Conservation (phyloP, 2,888 invertebrate genomes). For the Melinaea marsaeus region DNA sequence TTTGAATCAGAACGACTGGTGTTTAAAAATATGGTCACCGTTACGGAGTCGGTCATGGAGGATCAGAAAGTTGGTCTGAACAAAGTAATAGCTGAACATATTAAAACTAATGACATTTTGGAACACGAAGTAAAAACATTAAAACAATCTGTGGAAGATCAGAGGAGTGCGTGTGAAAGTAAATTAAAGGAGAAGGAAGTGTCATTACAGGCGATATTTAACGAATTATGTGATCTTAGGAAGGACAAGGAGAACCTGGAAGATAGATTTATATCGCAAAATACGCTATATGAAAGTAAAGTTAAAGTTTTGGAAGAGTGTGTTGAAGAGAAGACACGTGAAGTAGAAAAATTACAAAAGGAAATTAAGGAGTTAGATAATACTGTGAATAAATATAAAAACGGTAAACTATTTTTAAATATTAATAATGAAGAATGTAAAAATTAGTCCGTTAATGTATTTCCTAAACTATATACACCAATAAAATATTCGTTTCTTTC, state of each 20-base stretch:
- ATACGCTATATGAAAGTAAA: conserved; percentile 11
- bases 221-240: conserved; percentile 31
- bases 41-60: conserved; percentile 61
- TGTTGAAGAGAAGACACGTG: conserved; percentile 10
- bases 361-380: conserved; percentile 22
- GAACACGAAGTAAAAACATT: conserved; percentile 40
- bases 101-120: conserved; percentile 41
- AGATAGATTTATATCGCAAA: conserved; percentile 19
- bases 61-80: conserved; percentile 48
- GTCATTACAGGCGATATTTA: conserved; percentile 36
- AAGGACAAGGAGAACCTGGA: conserved; percentile 27
- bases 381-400: conserved; percentile 32
- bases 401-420: conserved; percentile 37
- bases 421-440: not conserved
- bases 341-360: conserved; percentile 15
- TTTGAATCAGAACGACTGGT: conserved; percentile 57
- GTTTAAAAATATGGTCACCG: conserved; percentile 57
- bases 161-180: conserved; percentile 33
- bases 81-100: conserved; percentile 43
- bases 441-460: no score
- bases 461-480: no score
- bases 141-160: conserved; percentile 32
- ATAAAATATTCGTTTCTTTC: conserved; percentile 25
- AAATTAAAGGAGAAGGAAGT: conserved; percentile 40
- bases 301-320: conserved; percentile 11